Conservation (phyloP, 2,888 invertebrate species). For the Drosophila anomalata region DNA sequence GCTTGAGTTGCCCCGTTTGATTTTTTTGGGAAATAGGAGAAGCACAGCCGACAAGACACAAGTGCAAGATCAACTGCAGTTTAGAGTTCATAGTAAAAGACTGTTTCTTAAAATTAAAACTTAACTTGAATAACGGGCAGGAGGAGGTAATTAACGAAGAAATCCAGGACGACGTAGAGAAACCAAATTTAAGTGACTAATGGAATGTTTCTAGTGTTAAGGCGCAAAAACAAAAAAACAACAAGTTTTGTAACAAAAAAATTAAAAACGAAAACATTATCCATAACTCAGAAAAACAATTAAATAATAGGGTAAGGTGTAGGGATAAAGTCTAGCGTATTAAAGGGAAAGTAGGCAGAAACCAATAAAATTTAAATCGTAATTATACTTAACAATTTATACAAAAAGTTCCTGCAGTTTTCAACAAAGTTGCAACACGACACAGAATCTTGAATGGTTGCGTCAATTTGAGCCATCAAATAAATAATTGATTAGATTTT, state of each 20-base stretch:
- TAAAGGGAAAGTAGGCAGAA: constrained; percentile 42
- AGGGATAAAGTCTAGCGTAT: constrained; percentile 31
- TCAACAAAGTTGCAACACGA: constrained; percentile 66
- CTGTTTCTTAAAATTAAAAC: constrained; percentile 73
- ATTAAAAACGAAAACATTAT: constrained; percentile 15
- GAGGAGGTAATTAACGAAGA: constrained; percentile 20
- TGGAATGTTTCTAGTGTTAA: constrained; percentile 40
- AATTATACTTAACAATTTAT: constrained; percentile 43
- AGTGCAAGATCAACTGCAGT: constrained; percentile 57
- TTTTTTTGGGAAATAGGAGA: constrained; percentile 19
- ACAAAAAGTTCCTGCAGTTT: constrained; percentile 75
- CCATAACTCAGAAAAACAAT: constrained; percentile 19
- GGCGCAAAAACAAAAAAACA: constrained; percentile 32
- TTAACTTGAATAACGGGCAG: constrained; percentile 34
- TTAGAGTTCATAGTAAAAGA: constrained; percentile 78
- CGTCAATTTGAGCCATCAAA: constrained; percentile 6
- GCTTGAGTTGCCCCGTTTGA: constrained; percentile 16
- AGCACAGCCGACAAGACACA: constrained; percentile 1
- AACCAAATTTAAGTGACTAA: constrained; percentile 32
- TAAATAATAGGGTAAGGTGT: constrained; percentile 35
- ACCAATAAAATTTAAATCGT: constrained; percentile 35
- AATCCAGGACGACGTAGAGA: constrained; percentile 12
- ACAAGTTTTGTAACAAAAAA: constrained; percentile 62
- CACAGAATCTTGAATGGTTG: constrained; percentile 26
- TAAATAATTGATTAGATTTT: constrained; percentile 20